phyloP scores from a whole-genome alignment of 2,113 vertebrate species.

The Progne subis region DNA sequence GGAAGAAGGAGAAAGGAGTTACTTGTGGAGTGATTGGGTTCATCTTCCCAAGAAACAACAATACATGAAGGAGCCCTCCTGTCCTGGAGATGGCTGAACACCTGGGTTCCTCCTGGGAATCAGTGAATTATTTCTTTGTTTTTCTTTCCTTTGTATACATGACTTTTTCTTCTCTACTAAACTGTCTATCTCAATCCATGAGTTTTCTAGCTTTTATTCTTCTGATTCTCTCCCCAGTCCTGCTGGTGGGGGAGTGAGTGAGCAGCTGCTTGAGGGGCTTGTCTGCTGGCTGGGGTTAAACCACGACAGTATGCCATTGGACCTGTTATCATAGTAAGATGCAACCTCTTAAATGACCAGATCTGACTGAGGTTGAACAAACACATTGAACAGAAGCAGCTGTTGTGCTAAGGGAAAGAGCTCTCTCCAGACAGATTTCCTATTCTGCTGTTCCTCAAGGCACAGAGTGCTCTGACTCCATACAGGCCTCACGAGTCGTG shows the following conservation, averaged over 20 bases:
- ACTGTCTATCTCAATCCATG: not conserved
- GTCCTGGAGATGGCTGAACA: not conserved
- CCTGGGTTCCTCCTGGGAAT: not conserved
- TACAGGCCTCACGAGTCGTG: rapidly evolving
- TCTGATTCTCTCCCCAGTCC: not conserved
- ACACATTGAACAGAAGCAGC: not conserved
- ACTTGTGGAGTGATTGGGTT: not conserved
- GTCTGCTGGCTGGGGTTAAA: not conserved
- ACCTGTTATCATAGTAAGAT: not conserved
- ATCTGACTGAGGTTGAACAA: not conserved
- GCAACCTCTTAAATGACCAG: not conserved
- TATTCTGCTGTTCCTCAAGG: not conserved
- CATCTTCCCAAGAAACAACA: not conserved
- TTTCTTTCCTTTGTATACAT: not conserved
- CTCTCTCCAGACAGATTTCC: not conserved
- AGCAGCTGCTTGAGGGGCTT: not conserved
- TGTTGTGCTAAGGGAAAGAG: not conserved
- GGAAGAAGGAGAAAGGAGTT: not conserved
- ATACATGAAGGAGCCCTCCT: not conserved
- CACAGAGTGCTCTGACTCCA: not conserved
- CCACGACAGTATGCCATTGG: not conserved
- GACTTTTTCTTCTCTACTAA: not conserved
- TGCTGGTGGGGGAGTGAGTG: not conserved
- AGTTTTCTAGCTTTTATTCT: not conserved
- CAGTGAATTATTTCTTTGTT: not conserved